These are phyloP conservation scores for Brachyhypopomus gauderio DNA, from an alignment of 2,113 vertebrate genomes.

Conservation along the genomic window DNA sequence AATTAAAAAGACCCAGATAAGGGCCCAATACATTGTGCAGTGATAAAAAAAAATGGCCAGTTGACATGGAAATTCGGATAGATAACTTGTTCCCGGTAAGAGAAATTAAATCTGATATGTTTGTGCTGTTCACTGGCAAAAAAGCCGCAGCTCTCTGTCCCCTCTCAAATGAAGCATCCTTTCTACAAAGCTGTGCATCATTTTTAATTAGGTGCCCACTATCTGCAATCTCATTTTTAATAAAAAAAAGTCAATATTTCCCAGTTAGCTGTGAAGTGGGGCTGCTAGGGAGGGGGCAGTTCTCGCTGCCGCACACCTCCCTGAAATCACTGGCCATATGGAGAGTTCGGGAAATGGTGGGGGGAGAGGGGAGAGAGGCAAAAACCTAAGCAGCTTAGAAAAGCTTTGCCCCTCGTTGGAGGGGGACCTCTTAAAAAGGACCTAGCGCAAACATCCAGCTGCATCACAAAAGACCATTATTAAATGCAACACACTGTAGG, in stretches of 20 bases:
- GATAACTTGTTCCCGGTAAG: constrained; percentile 31
- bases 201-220: constrained; percentile 57
- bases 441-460: neutral
- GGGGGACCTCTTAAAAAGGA: neutral
- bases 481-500: constrained; percentile 13
- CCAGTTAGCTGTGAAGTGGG: constrained; percentile 6
- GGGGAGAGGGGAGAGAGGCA: neutral
- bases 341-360: neutral
- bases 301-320: neutral
- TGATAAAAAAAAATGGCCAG: constrained; percentile 30
- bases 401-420: neutral
- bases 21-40: neutral
- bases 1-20: constrained; percentile 46
- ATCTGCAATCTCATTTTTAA: constrained; percentile 50
- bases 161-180: constrained; percentile 42
- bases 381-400: neutral
- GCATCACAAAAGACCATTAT: constrained; percentile 21
- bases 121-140: neutral
- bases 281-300: neutral
- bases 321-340: neutral
- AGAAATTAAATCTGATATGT: constrained; percentile 56
- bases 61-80: constrained; percentile 28
- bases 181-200: constrained; percentile 47
- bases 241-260: constrained; percentile 47
- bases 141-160: neutral